Conservation (phyloP, 92 coral and sea anemone genomes). For the Phenganax subtilis region DNA sequence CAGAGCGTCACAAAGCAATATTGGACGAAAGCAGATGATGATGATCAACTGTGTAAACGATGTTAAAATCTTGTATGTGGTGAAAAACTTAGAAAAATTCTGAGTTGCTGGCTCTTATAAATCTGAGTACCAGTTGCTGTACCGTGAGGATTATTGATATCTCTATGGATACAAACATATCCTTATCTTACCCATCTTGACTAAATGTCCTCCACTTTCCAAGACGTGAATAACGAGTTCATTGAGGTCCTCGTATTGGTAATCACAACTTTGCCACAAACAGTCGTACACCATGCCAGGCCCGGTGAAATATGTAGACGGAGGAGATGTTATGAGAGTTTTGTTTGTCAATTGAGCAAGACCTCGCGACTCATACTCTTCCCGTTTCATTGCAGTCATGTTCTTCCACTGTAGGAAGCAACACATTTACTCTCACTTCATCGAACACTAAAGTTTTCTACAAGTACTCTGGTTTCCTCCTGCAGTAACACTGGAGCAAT, state of each 20-base stretch:
- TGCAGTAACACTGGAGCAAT: neutral
- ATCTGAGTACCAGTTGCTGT: neutral
- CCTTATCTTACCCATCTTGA: conserved; percentile 64
- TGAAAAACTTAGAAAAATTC: no score
- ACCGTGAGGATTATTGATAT: neutral
- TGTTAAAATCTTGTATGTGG: no score
- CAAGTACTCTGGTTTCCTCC: no score
- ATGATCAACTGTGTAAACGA: no score
- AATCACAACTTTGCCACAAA: conserved; percentile 95
- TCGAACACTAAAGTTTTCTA: no score
- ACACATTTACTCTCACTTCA: neutral
- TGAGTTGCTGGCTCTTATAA: no score
- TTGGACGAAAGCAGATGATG: neutral
- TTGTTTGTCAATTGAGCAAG: conserved; percentile 71
- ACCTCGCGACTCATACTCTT: conserved; percentile 82
- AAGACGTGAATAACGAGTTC: conserved; percentile 79
- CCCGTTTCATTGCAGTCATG: conserved; percentile 71
- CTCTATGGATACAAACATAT: neutral
- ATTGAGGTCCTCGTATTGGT: conserved; percentile 87
- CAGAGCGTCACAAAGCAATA: neutral
- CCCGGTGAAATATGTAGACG: conserved; percentile 39
- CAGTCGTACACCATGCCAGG: conserved; percentile 75
- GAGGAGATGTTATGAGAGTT: conserved; percentile 16
- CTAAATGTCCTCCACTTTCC: conserved; percentile 78
- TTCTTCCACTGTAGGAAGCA: conserved; percentile 73